A percentile compares a stretch with the other conserved stretches of the same genome.
Conservation (phyloP, 2,888 invertebrate species). For the Dryadula phaetusa region DNA sequence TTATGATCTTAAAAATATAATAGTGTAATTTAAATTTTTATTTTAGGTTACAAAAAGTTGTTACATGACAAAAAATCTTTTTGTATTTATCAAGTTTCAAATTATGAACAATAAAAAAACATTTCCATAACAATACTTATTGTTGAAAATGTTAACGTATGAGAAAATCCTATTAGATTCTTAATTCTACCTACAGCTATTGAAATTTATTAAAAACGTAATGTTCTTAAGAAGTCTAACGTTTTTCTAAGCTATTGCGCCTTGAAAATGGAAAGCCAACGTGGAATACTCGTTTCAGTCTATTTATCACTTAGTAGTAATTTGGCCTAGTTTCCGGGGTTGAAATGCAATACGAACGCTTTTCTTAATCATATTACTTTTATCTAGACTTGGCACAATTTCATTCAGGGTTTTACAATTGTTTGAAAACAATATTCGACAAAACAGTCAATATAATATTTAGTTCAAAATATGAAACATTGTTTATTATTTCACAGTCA, state of each 20-base stretch:
- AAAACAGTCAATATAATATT: neutral
- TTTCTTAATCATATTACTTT: neutral
- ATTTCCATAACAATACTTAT: neutral
- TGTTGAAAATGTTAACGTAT: neutral
- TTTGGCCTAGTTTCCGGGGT: conserved; percentile 1
- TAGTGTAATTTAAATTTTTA: too few species aligned
- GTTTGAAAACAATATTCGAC: neutral
- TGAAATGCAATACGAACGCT: neutral
- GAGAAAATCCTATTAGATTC: neutral
- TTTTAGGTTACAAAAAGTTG: too few species aligned
- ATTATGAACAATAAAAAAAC: too few species aligned
- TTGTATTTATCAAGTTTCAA: too few species aligned
- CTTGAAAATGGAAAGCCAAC: neutral
- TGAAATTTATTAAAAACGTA: neutral
- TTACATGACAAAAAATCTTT: too few species aligned
- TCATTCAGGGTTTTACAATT: neutral
- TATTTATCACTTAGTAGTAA: conserved; percentile 2
- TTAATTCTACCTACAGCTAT: neutral
- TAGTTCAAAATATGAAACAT: neutral
- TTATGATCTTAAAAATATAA: too few species aligned
- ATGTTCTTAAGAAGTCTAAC: neutral
- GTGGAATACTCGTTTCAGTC: neutral
- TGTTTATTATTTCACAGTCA: neutral
- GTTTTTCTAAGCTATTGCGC: neutral
- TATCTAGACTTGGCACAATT: conserved; percentile 9